A percentile compares a stretch with the other conserved stretches of the same genome.
These are phyloP conservation scores for Oryzias dopingdopingensis DNA, from an alignment of 2,797 vertebrate genomes.

Conservation along the genomic window DNA sequence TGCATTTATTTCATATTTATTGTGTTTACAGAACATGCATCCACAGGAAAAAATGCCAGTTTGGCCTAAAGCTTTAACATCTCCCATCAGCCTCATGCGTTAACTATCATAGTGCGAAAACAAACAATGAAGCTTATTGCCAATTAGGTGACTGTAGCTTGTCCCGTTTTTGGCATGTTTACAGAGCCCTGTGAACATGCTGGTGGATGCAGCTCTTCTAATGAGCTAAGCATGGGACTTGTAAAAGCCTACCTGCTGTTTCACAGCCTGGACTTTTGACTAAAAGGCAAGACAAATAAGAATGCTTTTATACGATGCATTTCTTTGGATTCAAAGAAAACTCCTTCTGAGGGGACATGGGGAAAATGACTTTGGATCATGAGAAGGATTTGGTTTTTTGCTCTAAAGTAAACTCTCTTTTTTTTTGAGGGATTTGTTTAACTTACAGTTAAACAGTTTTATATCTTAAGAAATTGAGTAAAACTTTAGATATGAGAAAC, in stretches of 20 bases:
- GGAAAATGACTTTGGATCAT: constrained; percentile 25
- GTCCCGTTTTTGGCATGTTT: constrained; percentile 61
- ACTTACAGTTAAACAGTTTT: constrained; percentile 27
- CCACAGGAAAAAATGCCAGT: constrained; percentile 28
- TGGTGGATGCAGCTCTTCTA: constrained; percentile 63
- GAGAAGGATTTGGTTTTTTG: no score
- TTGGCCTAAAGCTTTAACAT: constrained; percentile 36
- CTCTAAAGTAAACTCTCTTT: no score
- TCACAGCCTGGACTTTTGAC: constrained; percentile 53
- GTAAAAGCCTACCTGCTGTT: constrained; percentile 72
- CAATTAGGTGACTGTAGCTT: constrained; percentile 64
- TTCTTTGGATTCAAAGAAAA: constrained; percentile 52
- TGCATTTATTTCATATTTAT: constrained; percentile 17
- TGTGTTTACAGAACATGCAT: constrained; percentile 24
- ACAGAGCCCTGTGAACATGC: constrained; percentile 44
- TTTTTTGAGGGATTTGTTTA: no score
- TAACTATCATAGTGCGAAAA: constrained; percentile 52
- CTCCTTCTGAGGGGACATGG: constrained; percentile 32
- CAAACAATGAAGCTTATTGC: constrained; percentile 49
- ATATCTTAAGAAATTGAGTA: constrained; percentile 31
- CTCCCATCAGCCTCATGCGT: constrained; percentile 29
- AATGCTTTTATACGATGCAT: constrained; percentile 32
- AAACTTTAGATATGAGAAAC: constrained; percentile 33
- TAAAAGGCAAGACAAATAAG: constrained; percentile 46
- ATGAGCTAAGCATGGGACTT: constrained; percentile 69